Evolutionary conservation across 2,113 vertebrate genomes (phyloP).

Genomic region (Dicentrarchus labrax): DNA sequence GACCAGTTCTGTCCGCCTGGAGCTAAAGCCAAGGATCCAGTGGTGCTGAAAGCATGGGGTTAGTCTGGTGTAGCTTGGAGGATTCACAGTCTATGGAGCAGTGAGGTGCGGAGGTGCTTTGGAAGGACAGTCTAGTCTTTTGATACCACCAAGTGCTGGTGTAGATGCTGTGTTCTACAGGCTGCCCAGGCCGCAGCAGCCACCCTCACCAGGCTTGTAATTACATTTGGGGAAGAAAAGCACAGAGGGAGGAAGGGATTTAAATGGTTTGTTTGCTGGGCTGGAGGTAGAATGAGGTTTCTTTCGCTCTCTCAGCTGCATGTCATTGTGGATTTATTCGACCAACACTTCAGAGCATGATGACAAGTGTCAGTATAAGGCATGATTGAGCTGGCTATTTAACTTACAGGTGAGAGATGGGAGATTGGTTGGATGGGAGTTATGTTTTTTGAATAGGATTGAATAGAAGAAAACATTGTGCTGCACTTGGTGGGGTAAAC

Average conservation of each 20-base stretch:
- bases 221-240: slow-evolving; percentile 79
- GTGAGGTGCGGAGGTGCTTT: slow-evolving; percentile 58
- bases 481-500: neutral
- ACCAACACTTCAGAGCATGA: slow-evolving; percentile 30
- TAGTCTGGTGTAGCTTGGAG: slow-evolving; percentile 44
- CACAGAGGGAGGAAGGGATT: slow-evolving; percentile 74
- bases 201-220: slow-evolving; percentile 76
- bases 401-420: slow-evolving; percentile 34
- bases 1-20: slow-evolving; percentile 62
- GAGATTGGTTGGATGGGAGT: neutral
- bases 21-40: slow-evolving; percentile 52
- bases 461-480: slow-evolving; percentile 1
- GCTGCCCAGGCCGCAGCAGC: slow-evolving; percentile 59
- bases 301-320: slow-evolving; percentile 53
- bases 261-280: slow-evolving; percentile 68
- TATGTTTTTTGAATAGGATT: neutral
- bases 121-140: slow-evolving; percentile 38
- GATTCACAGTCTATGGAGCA: slow-evolving; percentile 56
- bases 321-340: slow-evolving; percentile 68
- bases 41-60: slow-evolving; percentile 58
- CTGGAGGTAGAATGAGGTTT: slow-evolving; percentile 50
- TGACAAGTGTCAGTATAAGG: slow-evolving; percentile 36
- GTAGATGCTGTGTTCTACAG: slow-evolving; percentile 63
- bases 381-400: slow-evolving; percentile 40
- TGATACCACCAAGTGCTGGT: slow-evolving; percentile 60